Evolutionary conservation across 2,888 invertebrate genomes (phyloP), one percentile per base, ranked within the genome.

Genomic region (Ariolimax columbianus): DNA sequence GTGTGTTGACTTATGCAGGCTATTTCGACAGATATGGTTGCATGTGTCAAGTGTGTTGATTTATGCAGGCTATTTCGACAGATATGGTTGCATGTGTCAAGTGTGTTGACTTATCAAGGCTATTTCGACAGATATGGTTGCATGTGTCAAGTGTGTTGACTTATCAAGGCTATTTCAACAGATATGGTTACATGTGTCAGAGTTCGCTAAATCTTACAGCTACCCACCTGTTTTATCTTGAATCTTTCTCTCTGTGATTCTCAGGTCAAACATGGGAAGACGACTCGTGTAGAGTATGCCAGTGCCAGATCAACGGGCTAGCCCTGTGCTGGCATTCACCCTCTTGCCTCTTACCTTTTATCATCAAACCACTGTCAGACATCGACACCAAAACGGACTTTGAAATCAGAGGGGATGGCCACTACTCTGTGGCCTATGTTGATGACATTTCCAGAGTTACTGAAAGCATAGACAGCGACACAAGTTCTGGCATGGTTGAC

Each of bases 221-320:
- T n/a, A n/a, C n/a, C n/a, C n/a, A n/a, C n/a, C n/a, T n/a, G n/a
- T n/a, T n/a, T n/a, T n/a, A n/a, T n/a, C n/a, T n/a, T n/a, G n/a
- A n/a, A n/a, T 47, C 14, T 40, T 6, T 63, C 17, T 63, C 14
- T 59, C 17, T 1, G n/a, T 77, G 40, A 43, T 26, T 33, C n/a
- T 36, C 68, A 80, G 85, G 86, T 75, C 83, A 85, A 33, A 51
- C 38, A 2, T 85, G 84, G 38, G 85, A 85, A 9, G 63, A 55
- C 0, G 63, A 36, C 0, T 19, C 38, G 14, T 87, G 86, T 66
- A 40, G 59, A 36, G 43, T 80, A 11, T 87, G 86, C 51, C 47
- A 79, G n/a, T 87, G 86, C 33, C 84, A 78, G n/a, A 23, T 80
- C 40, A 82, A 70, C 33, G 85, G 85, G 17, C 77, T 87, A 17